Percentiles rank a stretch among this genome's conserved stretches.
Conservation (phyloP, 2,113 vertebrate species). For the Numida meleagris region DNA sequence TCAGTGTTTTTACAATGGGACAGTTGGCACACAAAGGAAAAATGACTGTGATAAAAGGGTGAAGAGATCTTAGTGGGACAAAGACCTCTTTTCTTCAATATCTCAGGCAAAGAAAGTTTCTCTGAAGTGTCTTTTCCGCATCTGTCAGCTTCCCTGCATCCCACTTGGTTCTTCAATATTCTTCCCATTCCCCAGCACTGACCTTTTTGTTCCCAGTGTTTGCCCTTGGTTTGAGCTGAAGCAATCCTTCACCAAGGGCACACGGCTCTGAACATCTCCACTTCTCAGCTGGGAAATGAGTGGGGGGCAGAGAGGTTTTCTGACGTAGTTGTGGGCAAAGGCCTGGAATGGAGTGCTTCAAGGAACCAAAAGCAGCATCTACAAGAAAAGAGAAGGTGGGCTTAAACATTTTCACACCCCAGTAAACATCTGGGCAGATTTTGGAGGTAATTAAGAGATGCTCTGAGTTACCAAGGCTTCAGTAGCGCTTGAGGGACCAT, state of each 20-base stretch:
- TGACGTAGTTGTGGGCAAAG: neutral
- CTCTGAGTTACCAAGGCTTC: neutral
- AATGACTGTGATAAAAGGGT: neutral
- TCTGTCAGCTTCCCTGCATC: neutral
- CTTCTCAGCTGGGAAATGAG: neutral
- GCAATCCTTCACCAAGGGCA: neutral
- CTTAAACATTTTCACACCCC: neutral
- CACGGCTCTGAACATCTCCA: fast-evolving
- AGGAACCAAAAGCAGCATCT: neutral
- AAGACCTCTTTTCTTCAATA: neutral
- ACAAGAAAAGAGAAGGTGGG: neutral
- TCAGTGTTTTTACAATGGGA: neutral
- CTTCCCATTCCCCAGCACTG: neutral
- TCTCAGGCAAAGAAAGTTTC: neutral
- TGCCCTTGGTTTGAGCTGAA: neutral
- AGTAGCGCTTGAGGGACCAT: neutral
- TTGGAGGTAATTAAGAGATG: neutral
- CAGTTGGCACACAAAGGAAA: neutral
- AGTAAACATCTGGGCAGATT: neutral
- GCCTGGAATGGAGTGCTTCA: neutral
- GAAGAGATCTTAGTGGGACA: neutral
- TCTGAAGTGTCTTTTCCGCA: neutral
- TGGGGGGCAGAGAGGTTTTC: neutral
- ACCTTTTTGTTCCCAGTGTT: neutral
- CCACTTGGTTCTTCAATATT: neutral